Percentiles rank a stretch among this genome's conserved stretches.
These are phyloP conservation scores for Mus spretus DNA, from an alignment of 2,797 vertebrate genomes.

Conservation along the genomic window DNA sequence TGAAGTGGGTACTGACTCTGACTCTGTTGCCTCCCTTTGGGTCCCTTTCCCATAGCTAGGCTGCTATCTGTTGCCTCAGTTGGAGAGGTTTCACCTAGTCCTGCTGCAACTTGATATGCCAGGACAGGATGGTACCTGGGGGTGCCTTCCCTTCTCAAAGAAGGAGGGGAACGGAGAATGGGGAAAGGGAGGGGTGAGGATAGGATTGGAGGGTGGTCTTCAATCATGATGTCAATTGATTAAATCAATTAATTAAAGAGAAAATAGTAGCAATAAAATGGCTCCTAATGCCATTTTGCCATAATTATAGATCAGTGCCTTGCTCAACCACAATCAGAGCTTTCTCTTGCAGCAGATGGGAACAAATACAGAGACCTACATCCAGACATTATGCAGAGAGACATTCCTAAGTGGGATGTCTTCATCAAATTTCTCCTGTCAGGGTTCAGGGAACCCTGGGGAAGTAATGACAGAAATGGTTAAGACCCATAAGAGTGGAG, in stretches of 20 bases:
- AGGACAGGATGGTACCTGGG: neutral
- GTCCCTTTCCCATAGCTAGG: neutral
- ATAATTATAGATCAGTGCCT: neutral
- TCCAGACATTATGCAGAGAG: neutral
- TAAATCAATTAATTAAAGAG: neutral
- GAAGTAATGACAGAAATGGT: neutral
- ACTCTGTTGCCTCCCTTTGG: neutral
- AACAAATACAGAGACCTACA: neutral
- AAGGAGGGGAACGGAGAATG: neutral
- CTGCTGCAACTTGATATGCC: neutral
- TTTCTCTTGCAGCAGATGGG: neutral
- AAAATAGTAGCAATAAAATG: neutral
- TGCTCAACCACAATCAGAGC: neutral
- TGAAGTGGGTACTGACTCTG: neutral
- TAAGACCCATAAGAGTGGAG: neutral
- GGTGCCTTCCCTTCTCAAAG: neutral
- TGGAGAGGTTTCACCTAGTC: neutral
- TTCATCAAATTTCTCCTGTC: neutral
- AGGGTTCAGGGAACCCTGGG: neutral
- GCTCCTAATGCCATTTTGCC: neutral
- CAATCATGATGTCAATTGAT: neutral
- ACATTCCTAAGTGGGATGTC: neutral
- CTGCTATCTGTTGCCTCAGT: neutral
- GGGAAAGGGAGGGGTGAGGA: neutral
- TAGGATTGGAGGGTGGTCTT: neutral